Evolutionary conservation across 2,113 vertebrate genomes (phyloP).

Genomic region (Bothrops jararaca): DNA sequence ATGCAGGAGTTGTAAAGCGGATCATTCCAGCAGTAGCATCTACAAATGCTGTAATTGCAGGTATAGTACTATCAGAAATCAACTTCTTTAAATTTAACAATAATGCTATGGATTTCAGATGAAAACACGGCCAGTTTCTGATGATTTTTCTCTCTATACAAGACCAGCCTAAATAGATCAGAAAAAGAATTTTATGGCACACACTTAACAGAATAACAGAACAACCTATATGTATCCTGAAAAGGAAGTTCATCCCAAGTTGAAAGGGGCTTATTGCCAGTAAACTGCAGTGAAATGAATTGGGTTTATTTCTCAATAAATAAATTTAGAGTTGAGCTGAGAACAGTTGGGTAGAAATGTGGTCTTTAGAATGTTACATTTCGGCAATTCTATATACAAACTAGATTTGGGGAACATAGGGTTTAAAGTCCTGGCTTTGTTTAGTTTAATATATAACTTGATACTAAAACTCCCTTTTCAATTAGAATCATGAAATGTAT

Average conservation of each 20-base stretch:
- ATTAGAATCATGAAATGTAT: background rate
- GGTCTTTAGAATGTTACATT: background rate
- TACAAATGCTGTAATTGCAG: conserved; percentile 95
- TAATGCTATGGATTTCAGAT: background rate
- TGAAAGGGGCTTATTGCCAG: background rate
- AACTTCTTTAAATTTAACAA: background rate
- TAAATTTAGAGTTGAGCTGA: background rate
- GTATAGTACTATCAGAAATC: conserved; percentile 64
- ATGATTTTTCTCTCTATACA: background rate
- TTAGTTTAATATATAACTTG: background rate
- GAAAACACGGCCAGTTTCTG: background rate
- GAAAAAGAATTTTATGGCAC: background rate
- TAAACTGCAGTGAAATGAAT: background rate
- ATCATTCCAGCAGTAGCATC: conserved; percentile 98
- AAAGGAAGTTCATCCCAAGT: background rate
- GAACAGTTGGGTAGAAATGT: background rate
- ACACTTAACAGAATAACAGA: background rate
- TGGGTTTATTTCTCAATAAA: background rate
- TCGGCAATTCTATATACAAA: background rate
- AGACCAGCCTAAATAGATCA: background rate
- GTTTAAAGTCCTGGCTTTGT: background rate
- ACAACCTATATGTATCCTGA: background rate
- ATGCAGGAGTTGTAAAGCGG: conserved; percentile 89
- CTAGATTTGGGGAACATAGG: background rate
- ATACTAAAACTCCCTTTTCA: background rate